phyloP scores from a whole-genome alignment of 2,113 vertebrate species.

The Oxygymnocypris stewartii region DNA sequence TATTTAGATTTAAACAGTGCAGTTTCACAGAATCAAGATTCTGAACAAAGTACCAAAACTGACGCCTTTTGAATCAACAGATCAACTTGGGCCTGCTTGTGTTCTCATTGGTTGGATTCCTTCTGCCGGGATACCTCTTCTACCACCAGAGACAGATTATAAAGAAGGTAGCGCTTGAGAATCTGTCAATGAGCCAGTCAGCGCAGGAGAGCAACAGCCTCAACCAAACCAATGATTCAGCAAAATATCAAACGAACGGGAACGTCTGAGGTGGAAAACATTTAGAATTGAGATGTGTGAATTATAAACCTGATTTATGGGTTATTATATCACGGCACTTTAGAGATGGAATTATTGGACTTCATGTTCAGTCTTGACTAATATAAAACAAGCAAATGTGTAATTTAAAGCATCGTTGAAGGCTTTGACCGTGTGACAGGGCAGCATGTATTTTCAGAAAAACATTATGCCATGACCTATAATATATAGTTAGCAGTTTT shows the following conservation, averaged over 20 bases:
- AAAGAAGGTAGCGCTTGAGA: conserved; percentile 49
- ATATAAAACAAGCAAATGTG: background rate
- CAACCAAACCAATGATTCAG: conserved; percentile 18
- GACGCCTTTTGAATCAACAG: conserved; percentile 59
- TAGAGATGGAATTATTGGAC: background rate
- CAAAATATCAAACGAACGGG: conserved; percentile 52
- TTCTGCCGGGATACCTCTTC: conserved; percentile 81
- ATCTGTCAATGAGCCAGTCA: conserved; percentile 31
- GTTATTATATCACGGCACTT: background rate
- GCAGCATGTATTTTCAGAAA: background rate
- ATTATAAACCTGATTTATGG: background rate
- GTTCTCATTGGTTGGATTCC: conserved; percentile 78
- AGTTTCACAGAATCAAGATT: background rate
- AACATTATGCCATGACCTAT: conserved; percentile 10
- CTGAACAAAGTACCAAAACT: background rate
- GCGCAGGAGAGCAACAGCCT: conserved; percentile 48
- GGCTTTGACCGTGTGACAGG: background rate
- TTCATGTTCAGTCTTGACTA: background rate
- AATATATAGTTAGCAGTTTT: background rate
- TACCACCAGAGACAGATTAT: conserved; percentile 71
- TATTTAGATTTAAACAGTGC: background rate
- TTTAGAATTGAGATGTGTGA: background rate
- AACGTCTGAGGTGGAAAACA: conserved; percentile 34
- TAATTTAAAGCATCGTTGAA: background rate
- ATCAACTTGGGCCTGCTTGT: conserved; percentile 78